Evolutionary conservation across 1,140 invertebrate genomes (phyloP), one percentile per base, ranked within the genome.

Genomic region (Sitodiplosis mosellana): DNA sequence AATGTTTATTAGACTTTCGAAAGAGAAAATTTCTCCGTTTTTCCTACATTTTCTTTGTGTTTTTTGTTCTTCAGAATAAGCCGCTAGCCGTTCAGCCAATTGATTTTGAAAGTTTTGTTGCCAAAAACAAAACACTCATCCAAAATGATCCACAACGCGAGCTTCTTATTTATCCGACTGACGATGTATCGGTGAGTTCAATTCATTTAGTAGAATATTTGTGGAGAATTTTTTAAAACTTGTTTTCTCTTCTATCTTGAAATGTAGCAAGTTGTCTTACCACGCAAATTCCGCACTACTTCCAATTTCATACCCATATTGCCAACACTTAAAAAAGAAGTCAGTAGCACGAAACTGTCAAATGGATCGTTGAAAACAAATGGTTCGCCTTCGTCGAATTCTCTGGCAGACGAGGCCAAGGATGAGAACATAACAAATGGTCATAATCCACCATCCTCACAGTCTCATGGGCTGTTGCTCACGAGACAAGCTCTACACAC

Each of bases 131-230:
- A 74, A 88, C 86, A 41, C 66, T 91, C 38, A 69, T 93, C 52
- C 78, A 92, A 67, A 93, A 94, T 81, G 89, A 94, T 71, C 83
- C 88, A 22, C 81, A 92, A 51, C 65, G 87, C 57, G 88, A 93
- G 59, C 73, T 94, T 53, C 67, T 94, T 22, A 69, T 91, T 17
- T 93, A 90, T 70, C 89, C 90, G 18, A 69, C 78, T 45, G 89
- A 95, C 72, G 90, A 93, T 75, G 79, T 93, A 56, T 82, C 81
- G 38, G 87, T 90, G 72, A 81, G 82, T 78, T 17, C 40, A 41
- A 41, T 41, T 7, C 7, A 41, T 41, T 41, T 18, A 41, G 40
- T 41, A n/a, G 15, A 10, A 41, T 18, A 11, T 7, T 41, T 41
- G 6, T 41, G 8, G n/a, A n/a, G n/a, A n/a, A n/a, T n/a, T n/a